Base-by-base conservation (phyloP, 2,888 invertebrate species). In the Harpalus rufipes region DNA sequence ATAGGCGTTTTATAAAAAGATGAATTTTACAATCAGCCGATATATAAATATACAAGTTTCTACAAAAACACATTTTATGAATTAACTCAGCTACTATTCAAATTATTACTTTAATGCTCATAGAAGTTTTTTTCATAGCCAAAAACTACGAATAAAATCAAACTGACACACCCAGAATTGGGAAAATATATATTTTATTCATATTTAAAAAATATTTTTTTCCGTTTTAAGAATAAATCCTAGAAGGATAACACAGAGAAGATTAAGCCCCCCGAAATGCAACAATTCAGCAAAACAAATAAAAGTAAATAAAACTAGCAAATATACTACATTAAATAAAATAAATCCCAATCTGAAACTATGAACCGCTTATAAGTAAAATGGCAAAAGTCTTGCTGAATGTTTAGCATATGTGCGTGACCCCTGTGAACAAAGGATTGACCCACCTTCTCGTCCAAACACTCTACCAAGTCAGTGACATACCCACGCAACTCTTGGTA, bases 401-500 rank as follows among this genome's bases (percentile, higher is more conserved):
- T 61, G 51, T 72, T 21, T 21, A 61, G 56, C 76, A 44, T 21
- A 51, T 51, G 51, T 65, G 63, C 78, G 78, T 76, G 84, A 84
- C 84, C 84, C 84, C 84, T 65, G 84, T 78, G 84, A 65, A 84
- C 84, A 84, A 84, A 84, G 84, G 81, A 84, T 86, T 85, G 86
- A 12, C 89, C 90, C 18, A 98, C 97, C 96, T 99, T 99, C 93
- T 98, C 98, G 91, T 98, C 97, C 89, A 99, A 94, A 92, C 99
- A 99, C 93, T 99, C 99, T 90, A 99, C 95, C 91, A 99, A 95
- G 94, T 99, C 98, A 88, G 96, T 96, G 90, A 98, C 95, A 94
- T 98, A 99, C 89, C 97, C 97, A 91, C 97, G 94, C 89, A 97
- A 94, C 92, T 98, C 97, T 93, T 99, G 99, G 93, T 98, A 99